A percentile compares a stretch with the other conserved stretches of the same genome.
Conservation (phyloP, 2,888 invertebrate species). For the Drosophila rellima region DNA sequence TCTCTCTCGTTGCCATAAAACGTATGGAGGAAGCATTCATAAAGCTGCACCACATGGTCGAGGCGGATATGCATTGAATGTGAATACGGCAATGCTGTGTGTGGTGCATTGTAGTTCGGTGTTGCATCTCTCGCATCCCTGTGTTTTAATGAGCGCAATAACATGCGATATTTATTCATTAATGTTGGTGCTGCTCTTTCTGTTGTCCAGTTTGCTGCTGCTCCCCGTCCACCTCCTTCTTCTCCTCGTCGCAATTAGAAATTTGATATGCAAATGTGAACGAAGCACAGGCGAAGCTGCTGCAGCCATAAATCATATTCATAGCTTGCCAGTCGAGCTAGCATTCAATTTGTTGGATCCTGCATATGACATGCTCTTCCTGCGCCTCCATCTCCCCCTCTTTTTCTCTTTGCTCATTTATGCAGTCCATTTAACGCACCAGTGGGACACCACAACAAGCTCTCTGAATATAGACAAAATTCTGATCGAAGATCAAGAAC, state of each 20-base stretch:
- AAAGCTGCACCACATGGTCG: constrained; percentile 8
- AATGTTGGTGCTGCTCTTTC: constrained; percentile 37
- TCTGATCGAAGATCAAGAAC: not conserved
- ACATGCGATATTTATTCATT: constrained; percentile 71
- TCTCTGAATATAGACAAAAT: not conserved
- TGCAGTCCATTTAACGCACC: constrained; percentile 5
- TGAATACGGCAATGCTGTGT: not conserved
- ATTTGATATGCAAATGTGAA: constrained; percentile 67
- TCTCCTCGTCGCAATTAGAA: constrained; percentile 54
- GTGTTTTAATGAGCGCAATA: constrained; percentile 58
- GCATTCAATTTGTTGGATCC: constrained; percentile 46
- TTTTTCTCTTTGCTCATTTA: not conserved
- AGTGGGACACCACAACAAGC: constrained; percentile 1
- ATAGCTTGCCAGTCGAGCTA: constrained; percentile 52
- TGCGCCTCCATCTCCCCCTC: not conserved
- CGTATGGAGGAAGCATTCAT: constrained; percentile 19
- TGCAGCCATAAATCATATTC: constrained; percentile 65
- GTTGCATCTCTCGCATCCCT: constrained; percentile 2
- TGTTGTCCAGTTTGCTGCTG: constrained; percentile 3
- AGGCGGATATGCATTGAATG: constrained; percentile 24
- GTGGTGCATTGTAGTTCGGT: not conserved
- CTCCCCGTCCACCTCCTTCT: no score
- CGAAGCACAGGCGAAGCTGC: constrained; percentile 11
- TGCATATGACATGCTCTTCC: constrained; percentile 26
- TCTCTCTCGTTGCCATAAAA: constrained; percentile 13